A percentile compares a stretch with the other conserved stretches of the same genome.
Conservation (phyloP, 1,140 invertebrate genomes). For the Caenorhabditis remanei region DNA sequence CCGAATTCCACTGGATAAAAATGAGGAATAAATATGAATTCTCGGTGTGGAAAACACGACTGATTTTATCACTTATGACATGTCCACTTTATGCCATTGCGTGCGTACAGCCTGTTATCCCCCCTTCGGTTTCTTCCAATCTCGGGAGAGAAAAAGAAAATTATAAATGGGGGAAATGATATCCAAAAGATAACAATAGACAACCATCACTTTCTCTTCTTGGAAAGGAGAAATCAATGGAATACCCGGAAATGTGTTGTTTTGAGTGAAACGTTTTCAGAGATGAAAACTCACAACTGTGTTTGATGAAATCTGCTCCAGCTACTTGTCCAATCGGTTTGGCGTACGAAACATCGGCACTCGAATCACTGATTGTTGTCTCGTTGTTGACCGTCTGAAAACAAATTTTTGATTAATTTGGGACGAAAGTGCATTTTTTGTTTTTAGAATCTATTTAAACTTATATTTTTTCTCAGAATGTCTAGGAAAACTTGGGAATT, state of each 20-base stretch:
- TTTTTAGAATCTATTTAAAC: too few species aligned
- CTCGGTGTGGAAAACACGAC: background rate
- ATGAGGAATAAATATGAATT: too few species aligned
- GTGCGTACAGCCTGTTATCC: conserved; percentile 7
- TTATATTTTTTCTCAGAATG: too few species aligned
- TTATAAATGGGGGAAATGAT: background rate
- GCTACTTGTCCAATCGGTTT: conserved; percentile 36
- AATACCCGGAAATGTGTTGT: conserved; percentile 23
- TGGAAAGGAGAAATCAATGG: background rate
- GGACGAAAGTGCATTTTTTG: too few species aligned
- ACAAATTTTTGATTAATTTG: background rate
- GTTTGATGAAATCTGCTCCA: conserved; percentile 40
- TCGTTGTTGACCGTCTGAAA: conserved; percentile 10
- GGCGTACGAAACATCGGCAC: background rate
- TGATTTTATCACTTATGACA: conserved; percentile 19
- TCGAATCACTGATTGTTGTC: conserved; percentile 28
- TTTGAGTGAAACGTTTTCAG: background rate
- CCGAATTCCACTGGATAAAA: background rate
- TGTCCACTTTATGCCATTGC: conserved; percentile 16
- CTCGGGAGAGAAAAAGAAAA: background rate
- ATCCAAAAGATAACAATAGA: conserved; percentile 7
- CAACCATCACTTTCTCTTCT: conserved; percentile 10
- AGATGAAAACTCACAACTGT: conserved; percentile 21
- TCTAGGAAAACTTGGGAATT: too few species aligned
- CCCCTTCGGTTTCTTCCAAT: background rate